Evolutionary conservation across 2,888 invertebrate species (phyloP).

Genomic region (Parnassius mnemosyne): DNA sequence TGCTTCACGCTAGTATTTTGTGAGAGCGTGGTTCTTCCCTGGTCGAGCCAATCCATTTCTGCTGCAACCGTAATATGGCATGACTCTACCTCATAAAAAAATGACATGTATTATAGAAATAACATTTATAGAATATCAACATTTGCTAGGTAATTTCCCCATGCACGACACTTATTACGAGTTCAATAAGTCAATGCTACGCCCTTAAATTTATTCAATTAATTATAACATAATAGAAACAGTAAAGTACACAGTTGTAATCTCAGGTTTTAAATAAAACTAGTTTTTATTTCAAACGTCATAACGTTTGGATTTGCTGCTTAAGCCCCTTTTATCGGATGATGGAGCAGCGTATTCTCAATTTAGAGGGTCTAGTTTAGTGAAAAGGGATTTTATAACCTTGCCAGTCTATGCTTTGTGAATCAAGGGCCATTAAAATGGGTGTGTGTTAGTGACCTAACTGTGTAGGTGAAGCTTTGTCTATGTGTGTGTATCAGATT

Average conservation of each 20-base stretch:
- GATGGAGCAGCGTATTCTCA: constrained; percentile 30
- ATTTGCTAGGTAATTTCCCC: no score
- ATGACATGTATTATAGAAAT: no score
- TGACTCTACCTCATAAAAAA: no score
- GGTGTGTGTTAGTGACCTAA: constrained; percentile 33
- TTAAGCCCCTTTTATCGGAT: constrained; percentile 13
- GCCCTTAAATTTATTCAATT: constrained; percentile 18
- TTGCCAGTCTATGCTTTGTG: constrained; percentile 57
- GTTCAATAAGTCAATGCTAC: constrained; percentile 16
- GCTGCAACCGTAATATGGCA: no score
- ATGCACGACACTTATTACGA: no score
- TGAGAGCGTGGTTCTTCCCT: no score
- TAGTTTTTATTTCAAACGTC: background rate
- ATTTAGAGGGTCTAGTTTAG: constrained; percentile 62
- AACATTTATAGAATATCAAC: no score
- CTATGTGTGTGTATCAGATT: constrained; percentile 42
- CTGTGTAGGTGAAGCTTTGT: constrained; percentile 28
- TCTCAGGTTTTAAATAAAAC: background rate
- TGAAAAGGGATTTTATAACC: constrained; percentile 68
- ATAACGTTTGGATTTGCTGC: constrained; percentile 4
- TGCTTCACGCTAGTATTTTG: no score
- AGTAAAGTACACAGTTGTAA: constrained; percentile 1
- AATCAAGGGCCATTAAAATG: constrained; percentile 48
- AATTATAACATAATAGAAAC: constrained; percentile 12
- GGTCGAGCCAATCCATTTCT: no score